Percentiles rank a stretch among this genome's conserved stretches.
Conservation (phyloP, 2,797 vertebrate species). For the Pitangus sulphuratus region DNA sequence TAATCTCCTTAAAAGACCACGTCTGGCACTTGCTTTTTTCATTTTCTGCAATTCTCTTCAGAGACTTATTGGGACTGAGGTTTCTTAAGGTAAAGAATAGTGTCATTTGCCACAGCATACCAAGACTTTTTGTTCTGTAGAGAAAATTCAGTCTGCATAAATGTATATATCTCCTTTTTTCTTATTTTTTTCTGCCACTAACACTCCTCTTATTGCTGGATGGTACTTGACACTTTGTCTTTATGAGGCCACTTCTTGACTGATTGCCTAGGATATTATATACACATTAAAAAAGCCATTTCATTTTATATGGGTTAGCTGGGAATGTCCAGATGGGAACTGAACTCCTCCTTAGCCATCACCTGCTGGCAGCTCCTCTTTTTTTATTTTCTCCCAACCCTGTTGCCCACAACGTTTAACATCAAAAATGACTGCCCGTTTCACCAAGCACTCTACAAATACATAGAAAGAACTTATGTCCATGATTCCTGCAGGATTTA, state of each 20-base stretch:
- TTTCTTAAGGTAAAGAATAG: neutral
- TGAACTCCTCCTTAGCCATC: neutral
- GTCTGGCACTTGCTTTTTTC: neutral
- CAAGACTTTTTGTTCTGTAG: neutral
- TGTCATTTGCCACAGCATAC: neutral
- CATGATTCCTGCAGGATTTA: neutral
- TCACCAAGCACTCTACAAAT: neutral
- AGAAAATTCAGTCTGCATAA: neutral
- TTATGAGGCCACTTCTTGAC: neutral
- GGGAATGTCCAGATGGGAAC: neutral
- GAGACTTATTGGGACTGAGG: neutral
- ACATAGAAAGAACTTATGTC: neutral
- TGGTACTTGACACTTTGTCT: neutral
- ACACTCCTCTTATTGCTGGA: neutral
- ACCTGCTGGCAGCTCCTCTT: neutral
- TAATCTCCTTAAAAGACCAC: neutral
- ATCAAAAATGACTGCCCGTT: neutral
- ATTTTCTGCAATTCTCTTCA: constrained; percentile 2
- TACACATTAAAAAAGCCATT: neutral
- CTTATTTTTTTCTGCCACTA: neutral
- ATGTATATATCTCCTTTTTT: neutral
- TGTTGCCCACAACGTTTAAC: neutral
- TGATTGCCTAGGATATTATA: neutral
- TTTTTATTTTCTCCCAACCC: neutral
- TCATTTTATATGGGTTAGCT: neutral